Evolutionary conservation across 2,888 invertebrate species (phyloP).

Genomic region (Drepanosiphum platanoidis): DNA sequence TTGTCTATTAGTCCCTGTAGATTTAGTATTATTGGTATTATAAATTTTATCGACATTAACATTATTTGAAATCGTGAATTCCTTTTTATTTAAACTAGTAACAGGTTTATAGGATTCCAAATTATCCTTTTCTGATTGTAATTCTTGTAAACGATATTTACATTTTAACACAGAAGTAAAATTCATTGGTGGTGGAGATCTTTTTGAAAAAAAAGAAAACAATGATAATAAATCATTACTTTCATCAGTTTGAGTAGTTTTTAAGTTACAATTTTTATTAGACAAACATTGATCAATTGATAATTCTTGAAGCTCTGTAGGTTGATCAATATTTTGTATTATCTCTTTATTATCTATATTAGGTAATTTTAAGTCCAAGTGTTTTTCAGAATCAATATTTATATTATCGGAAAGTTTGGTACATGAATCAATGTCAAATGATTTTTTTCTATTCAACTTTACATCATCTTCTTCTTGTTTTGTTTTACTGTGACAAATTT

Average conservation of each 20-base stretch:
- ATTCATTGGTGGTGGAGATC: slow-evolving; percentile 10
- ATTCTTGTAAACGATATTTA: slow-evolving; percentile 24
- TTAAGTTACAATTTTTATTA: slow-evolving; percentile 6
- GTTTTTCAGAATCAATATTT: not conserved
- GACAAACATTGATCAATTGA: not conserved
- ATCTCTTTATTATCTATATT: not conserved
- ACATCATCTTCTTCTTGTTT: not conserved
- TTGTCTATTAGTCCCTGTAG: not conserved
- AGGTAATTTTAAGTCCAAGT: not conserved
- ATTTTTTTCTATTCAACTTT: not conserved
- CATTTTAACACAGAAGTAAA: slow-evolving; percentile 46
- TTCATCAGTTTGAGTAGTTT: slow-evolving; percentile 43
- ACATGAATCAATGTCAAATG: slow-evolving; percentile 2
- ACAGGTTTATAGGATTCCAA: not conserved
- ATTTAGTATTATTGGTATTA: not conserved
- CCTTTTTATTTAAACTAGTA: not conserved
- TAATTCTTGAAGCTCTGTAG: slow-evolving; percentile 14
- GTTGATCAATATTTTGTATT: not conserved
- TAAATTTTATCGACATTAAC: not conserved
- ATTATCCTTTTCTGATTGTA: slow-evolving; percentile 2
- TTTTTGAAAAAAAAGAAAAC: slow-evolving; percentile 11
- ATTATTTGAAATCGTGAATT: not conserved
- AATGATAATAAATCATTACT: not conserved
- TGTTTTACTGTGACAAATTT: not conserved
- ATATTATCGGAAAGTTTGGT: not conserved